Evolutionary conservation across 2,797 vertebrate genomes (phyloP).

Genomic region (Acipenser oxyrinchus): DNA sequence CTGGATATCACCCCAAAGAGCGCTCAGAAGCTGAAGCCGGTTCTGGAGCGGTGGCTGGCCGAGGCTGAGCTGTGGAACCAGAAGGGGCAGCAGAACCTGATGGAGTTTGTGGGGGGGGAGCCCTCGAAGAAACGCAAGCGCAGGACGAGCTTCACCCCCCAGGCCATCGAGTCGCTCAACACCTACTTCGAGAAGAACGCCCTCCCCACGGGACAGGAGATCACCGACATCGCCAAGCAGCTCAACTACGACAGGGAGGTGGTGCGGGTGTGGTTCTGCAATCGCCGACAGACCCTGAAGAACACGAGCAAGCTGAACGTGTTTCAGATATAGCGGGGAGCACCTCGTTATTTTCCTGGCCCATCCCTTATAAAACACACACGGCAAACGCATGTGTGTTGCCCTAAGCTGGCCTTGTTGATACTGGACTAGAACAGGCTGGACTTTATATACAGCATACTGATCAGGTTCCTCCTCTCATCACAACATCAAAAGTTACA

Average conservation of each 20-base stretch:
- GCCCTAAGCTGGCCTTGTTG: too few species aligned
- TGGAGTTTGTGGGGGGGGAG: conserved; percentile 93
- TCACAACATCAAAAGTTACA: too few species aligned
- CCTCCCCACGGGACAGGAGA: conserved; percentile 89
- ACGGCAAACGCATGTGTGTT: too few species aligned
- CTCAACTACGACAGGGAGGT: conserved; percentile 95
- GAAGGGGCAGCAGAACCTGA: conserved; percentile 91
- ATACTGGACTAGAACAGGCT: too few species aligned
- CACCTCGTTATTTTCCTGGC: too few species aligned
- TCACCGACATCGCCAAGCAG: conserved; percentile 92
- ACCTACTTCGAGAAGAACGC: conserved; percentile 95
- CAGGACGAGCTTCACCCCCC: conserved; percentile 90
- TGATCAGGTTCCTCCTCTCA: too few species aligned
- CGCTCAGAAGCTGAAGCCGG: conserved; percentile 92
- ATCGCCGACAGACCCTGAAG: conserved; percentile 91
- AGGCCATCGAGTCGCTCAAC: conserved; percentile 96
- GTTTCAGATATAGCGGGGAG: conserved; percentile 77
- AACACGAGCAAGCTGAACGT: conserved; percentile 97
- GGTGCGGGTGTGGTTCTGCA: conserved; percentile 96
- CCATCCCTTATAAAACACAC: too few species aligned
- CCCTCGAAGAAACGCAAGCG: conserved; percentile 94
- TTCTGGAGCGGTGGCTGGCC: conserved; percentile 90
- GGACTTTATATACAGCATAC: too few species aligned
- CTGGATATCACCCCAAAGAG: conserved; percentile 96
- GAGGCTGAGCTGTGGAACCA: conserved; percentile 93